Evolutionary conservation across 2,888 invertebrate species (phyloP).

Genomic region (Blomia tropicalis): DNA sequence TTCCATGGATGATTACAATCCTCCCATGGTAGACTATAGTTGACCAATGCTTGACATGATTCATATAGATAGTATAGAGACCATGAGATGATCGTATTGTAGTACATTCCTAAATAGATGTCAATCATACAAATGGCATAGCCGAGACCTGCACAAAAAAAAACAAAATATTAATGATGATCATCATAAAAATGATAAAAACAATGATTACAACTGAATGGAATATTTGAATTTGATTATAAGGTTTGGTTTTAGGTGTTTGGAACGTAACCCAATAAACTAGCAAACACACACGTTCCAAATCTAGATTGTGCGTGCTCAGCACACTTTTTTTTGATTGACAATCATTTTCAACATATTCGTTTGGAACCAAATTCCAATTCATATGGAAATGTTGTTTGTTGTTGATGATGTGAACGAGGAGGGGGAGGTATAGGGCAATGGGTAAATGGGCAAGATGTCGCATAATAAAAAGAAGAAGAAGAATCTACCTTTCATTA

Average conservation of each 20-base stretch:
- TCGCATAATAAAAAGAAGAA: constrained; percentile 8
- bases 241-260: no score
- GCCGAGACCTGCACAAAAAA: constrained; percentile 56
- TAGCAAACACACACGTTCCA: not conserved
- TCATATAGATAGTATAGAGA: constrained; percentile 76
- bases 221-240: not conserved
- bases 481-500: constrained; percentile 53
- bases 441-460: no score
- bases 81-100: constrained; percentile 93
- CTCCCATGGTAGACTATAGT: constrained; percentile 64
- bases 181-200: not conserved
- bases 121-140: constrained; percentile 91
- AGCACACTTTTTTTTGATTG: no score
- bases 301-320: no score
- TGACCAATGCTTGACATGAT: constrained; percentile 46
- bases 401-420: no score
- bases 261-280: no score
- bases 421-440: no score
- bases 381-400: constrained; percentile 7
- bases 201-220: not conserved
- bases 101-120: constrained; percentile 84
- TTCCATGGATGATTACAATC: constrained; percentile 73
- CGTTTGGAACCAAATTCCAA: no score
- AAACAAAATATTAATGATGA: not conserved
- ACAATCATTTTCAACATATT: no score